These are phyloP conservation scores for Alcis repandata DNA, from an alignment of 2,888 invertebrate genomes.

Conservation along the genomic window DNA sequence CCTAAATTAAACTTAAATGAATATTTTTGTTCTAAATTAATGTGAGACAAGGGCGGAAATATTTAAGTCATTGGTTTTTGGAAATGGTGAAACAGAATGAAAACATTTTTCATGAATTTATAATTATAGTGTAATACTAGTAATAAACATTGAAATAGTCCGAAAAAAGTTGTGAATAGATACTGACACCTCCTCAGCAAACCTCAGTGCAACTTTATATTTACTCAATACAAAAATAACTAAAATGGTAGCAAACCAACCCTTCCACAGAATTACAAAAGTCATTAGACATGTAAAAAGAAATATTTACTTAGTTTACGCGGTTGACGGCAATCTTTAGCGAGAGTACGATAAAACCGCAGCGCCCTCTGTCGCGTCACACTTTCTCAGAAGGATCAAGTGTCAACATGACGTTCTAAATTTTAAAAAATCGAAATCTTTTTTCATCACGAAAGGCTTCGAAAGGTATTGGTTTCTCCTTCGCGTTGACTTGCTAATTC, in stretches of 20 bases:
- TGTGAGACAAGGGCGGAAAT: too few relatives aligned
- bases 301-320: conserved; percentile 68
- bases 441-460: conserved; percentile 70
- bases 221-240: conserved; percentile 21
- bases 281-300: conserved; percentile 66
- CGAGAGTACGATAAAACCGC: conserved; percentile 69
- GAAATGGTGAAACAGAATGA: too few relatives aligned
- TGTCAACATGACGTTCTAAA: conserved; percentile 69
- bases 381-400: conserved; percentile 74
- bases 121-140: too few relatives aligned
- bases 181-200: too few relatives aligned
- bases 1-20: too few relatives aligned
- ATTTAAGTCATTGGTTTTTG: too few relatives aligned
- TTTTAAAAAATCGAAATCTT: conserved; percentile 61
- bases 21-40: too few relatives aligned
- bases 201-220: conserved; percentile 26
- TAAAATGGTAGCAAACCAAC: conserved; percentile 59
- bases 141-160: too few relatives aligned
- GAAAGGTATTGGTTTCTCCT: conserved; percentile 57
- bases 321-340: conserved; percentile 61
- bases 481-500: conserved; percentile 67
- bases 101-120: too few relatives aligned
- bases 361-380: conserved; percentile 53
- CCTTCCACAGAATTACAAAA: conserved; percentile 75
- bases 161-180: too few relatives aligned